A percentile compares a stretch with the other conserved stretches of the same genome.
Conservation (phyloP, 30 jellyfish, hydroid and myxozoan genomes). For the Cassiopea xamachana region DNA sequence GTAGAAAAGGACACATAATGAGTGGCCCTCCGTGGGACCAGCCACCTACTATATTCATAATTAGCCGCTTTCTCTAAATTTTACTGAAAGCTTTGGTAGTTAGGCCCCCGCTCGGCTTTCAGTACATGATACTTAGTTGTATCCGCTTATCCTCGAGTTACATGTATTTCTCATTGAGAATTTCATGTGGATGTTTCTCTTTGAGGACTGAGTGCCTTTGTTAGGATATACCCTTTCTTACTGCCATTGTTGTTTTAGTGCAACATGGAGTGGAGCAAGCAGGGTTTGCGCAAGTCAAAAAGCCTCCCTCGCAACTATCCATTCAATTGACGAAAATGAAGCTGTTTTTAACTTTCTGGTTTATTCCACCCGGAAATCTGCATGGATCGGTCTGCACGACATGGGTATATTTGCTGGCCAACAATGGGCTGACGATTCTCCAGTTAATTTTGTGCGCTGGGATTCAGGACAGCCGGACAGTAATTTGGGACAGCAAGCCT, state of each 20-base stretch:
- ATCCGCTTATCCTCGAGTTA: no score
- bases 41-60: no score
- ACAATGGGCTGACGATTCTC: constrained; percentile 86
- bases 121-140: no score
- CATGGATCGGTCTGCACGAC: constrained; percentile 96
- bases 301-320: constrained; percentile 75
- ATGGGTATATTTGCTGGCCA: constrained; percentile 86
- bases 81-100: no score
- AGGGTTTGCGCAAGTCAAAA: constrained; percentile 52
- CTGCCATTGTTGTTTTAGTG: constrained; percentile 66
- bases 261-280: constrained; percentile 84
- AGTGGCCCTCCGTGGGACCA: no score
- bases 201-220: no score
- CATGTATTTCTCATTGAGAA: no score
- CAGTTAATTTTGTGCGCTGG: constrained; percentile 90
- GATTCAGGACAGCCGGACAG: constrained; percentile 92
- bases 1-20: no score
- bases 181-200: no score
- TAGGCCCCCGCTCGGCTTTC: no score
- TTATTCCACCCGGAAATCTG: constrained; percentile 40
- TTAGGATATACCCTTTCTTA: no score
- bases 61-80: no score
- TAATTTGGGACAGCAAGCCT: constrained; percentile 79
- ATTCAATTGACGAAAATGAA: constrained; percentile 75
- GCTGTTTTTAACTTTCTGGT: constrained; percentile 66